Percentiles rank a stretch among this genome's conserved stretches.
phyloP scores from a whole-genome alignment of 1,140 invertebrate species.

The Batillaria attramentaria region DNA sequence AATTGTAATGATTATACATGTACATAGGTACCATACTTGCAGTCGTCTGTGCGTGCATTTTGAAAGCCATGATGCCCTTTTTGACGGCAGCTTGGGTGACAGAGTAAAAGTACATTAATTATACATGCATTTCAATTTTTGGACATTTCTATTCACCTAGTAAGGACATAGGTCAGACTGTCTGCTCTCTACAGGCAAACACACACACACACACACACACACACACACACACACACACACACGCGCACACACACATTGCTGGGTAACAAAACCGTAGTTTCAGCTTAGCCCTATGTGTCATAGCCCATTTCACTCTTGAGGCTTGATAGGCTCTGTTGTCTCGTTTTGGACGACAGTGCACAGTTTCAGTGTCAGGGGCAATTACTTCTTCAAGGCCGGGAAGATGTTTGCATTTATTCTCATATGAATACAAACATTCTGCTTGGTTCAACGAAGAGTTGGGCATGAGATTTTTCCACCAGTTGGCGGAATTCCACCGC shows the following conservation, averaged over 20 bases:
- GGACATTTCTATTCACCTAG: background rate
- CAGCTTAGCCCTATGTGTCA: too few relatives aligned
- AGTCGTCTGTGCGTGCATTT: too few relatives aligned
- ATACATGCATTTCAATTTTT: background rate
- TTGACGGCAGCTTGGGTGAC: too few relatives aligned
- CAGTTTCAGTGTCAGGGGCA: background rate
- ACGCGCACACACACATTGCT: background rate
- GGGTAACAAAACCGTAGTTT: too few relatives aligned
- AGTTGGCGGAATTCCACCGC: too few relatives aligned
- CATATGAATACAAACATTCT: background rate
- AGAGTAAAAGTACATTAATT: too few relatives aligned
- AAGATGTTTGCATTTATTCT: background rate
- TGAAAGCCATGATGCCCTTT: too few relatives aligned
- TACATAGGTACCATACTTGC: background rate
- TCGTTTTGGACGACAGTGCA: background rate
- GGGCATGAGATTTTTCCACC: too few relatives aligned
- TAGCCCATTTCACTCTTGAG: too few relatives aligned
- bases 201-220: background rate
- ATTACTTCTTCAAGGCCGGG: background rate
- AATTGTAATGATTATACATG: background rate
- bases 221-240: constrained; percentile 4
- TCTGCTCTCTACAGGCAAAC: background rate
- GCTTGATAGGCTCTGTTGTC: too few relatives aligned
- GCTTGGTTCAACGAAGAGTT: too few relatives aligned
- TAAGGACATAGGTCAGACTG: background rate